phyloP scores from a whole-genome alignment of 2,888 invertebrate genomes.

The Acrobasis suavella region DNA sequence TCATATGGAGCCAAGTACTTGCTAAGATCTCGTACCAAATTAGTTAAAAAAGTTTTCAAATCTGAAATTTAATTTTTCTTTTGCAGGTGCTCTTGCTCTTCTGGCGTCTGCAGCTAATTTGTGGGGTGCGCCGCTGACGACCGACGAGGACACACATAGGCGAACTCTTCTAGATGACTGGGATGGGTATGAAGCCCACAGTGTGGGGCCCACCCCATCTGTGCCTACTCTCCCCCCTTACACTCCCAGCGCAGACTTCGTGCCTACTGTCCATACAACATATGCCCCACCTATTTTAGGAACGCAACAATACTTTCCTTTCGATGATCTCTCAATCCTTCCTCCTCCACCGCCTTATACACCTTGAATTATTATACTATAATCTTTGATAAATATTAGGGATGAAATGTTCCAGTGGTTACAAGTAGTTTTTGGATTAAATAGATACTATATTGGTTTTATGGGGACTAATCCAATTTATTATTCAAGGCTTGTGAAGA shows the following conservation, averaged over 20 bases:
- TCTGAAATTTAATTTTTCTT: not conserved
- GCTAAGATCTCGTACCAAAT: too few relatives aligned
- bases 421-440: not conserved
- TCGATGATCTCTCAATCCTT: conserved; percentile 72
- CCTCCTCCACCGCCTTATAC: conserved; percentile 81
- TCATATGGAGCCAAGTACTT: too few relatives aligned
- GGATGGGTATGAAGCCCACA: conserved; percentile 84
- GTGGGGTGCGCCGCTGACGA: conserved; percentile 80
- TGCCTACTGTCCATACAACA: conserved; percentile 53
- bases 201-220: conserved; percentile 81
- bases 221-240: conserved; percentile 83
- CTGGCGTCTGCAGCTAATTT: conserved; percentile 87
- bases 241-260: conserved; percentile 74
- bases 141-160: conserved; percentile 72
- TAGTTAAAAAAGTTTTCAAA: too few relatives aligned
- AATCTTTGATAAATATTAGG: not conserved
- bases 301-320: conserved; percentile 73
- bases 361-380: conserved; percentile 54
- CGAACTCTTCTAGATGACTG: conserved; percentile 84
- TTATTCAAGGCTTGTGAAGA: conserved; percentile 31
- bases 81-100: conserved; percentile 85
- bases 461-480: not conserved
- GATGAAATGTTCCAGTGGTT: conserved; percentile 1
- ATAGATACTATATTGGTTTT: not conserved
- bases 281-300: conserved; percentile 69